These are phyloP conservation scores for Antrozous pallidus DNA, from an alignment of 2,797 vertebrate genomes.

Conservation along the genomic window DNA sequence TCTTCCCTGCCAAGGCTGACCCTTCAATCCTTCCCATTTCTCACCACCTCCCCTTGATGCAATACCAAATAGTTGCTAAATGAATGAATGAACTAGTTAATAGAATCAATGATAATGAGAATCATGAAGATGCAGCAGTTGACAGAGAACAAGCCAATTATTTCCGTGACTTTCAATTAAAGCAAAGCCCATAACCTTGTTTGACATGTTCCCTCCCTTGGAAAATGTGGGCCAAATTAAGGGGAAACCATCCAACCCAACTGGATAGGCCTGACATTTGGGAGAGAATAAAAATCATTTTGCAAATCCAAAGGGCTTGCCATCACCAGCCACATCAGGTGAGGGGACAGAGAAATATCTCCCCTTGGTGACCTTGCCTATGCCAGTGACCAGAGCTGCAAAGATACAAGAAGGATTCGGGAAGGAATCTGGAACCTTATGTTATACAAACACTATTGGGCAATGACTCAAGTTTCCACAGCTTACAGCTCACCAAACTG, in stretches of 20 bases:
- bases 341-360: background rate
- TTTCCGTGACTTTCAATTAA: slow-evolving; percentile 43
- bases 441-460: background rate
- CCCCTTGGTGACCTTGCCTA: background rate
- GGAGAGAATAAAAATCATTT: background rate
- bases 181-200: background rate
- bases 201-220: background rate
- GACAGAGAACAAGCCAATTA: slow-evolving; percentile 29
- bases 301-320: background rate
- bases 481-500: background rate
- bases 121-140: background rate
- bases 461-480: background rate
- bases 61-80: background rate
- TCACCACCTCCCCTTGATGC: background rate
- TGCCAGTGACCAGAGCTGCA: background rate
- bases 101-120: background rate
- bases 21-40: background rate
- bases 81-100: background rate
- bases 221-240: background rate
- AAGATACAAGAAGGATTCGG: background rate
- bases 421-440: background rate
- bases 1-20: background rate
- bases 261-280: background rate
- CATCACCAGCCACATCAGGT: background rate
- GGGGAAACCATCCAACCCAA: background rate